Evolutionary conservation across 2,113 vertebrate genomes (phyloP), one percentile per base, ranked within the genome.

Genomic region (Misgurnus anguillicaudatus): DNA sequence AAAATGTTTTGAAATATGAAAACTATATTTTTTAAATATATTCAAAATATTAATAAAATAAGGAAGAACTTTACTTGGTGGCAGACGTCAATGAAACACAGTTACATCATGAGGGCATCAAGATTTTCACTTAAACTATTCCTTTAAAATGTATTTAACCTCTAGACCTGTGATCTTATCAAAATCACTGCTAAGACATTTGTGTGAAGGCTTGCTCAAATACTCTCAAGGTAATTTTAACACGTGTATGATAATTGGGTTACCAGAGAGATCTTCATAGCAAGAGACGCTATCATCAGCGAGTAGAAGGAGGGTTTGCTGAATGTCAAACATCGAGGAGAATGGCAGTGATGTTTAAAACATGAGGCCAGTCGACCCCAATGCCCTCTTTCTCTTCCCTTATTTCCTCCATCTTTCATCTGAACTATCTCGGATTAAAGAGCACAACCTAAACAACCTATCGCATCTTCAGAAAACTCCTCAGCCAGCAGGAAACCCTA

Each of bases 281-380:
- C 4, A 16, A 75, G 53, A 75, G 71, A 80, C 58, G 48, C 72
- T 82, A 79, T 87, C 83, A 81, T 77, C 80, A 58, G 75, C 6
- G 55, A 80, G 78, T 83, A 85, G 83, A 82, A 17, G 60, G 63
- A 55, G 69, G 36, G 69, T 64, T 69, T 83, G 48, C 67, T 36
- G 78, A 84, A 81, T 83, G 78, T 87, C 83, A 86, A 75, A 41
- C 24, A 5, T 17, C 38, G 71, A 70, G 45, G 53, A 64, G 65
- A 75, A 63, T 39, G 58, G 60, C 57, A n/a, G 57, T 41, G 31
- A 85, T 85, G 64, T 84, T 84, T 87, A 81, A 85, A 85, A 84
- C 82, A 83, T 84, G 82, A 88, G 75, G 63, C 41, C 17, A n/a
- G 9, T 19, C 17, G 3, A 0, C 38, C 42, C 6, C 42, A 10